Evolutionary conservation across 1,140 invertebrate species (phyloP).

Genomic region (Bathynomus jamesi): DNA sequence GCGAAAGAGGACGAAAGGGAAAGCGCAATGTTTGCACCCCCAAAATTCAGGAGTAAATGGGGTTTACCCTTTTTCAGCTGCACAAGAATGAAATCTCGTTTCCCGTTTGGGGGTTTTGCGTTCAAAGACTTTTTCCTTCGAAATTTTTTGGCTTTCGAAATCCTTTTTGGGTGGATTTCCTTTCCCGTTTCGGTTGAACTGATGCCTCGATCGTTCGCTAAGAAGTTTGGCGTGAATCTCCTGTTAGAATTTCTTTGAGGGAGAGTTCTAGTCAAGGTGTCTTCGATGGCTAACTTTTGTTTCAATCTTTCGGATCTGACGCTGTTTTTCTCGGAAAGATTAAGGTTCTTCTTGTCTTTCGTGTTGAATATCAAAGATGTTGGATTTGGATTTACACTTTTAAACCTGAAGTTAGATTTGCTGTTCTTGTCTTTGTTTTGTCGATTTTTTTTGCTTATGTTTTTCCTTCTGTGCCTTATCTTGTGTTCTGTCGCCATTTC

Average conservation of each 20-base stretch:
- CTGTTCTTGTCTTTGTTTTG: no score
- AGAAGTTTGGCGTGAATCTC: background rate
- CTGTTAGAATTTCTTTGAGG: background rate
- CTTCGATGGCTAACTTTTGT: background rate
- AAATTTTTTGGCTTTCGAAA: background rate
- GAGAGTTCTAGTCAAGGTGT: background rate
- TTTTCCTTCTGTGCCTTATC: background rate
- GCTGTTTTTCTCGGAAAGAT: background rate
- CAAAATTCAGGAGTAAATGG: conserved; percentile 14
- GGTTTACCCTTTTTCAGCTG: conserved; percentile 13
- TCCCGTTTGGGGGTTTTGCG: background rate
- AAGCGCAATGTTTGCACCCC: conserved; percentile 9
- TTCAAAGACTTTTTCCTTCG: background rate
- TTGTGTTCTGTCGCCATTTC: background rate
- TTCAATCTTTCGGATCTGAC: background rate
- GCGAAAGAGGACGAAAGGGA: conserved; percentile 13
- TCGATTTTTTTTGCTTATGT: background rate
- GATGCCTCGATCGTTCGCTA: background rate
- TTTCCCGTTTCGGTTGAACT: no score
- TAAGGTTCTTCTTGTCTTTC: background rate
- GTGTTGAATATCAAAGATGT: background rate
- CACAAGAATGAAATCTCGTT: conserved; percentile 11
- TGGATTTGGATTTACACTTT: no score
- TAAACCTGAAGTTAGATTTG: no score
- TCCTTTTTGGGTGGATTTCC: background rate